Percentiles rank a stretch among this genome's conserved stretches.
phyloP scores from a whole-genome alignment of 2,888 invertebrate genomes.

The Malthinus seriepunctatus region DNA sequence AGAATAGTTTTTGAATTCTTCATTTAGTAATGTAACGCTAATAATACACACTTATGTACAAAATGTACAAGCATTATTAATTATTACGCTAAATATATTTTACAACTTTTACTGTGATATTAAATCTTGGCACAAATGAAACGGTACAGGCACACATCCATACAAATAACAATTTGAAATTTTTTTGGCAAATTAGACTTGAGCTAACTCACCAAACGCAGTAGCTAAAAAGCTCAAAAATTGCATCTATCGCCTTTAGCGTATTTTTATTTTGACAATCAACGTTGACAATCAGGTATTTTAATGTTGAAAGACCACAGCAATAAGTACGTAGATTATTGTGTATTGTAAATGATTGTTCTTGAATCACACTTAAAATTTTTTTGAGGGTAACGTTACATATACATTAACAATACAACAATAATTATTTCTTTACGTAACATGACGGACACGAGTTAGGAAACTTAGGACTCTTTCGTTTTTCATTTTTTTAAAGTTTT shows the following conservation, averaged over 20 bases:
- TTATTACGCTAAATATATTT: conserved; percentile 51
- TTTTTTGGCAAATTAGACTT: conserved; percentile 17
- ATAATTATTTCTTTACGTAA: conserved; percentile 19
- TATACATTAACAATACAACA: conserved; percentile 47
- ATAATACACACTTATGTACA: conserved; percentile 48
- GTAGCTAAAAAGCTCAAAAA: conserved; percentile 19
- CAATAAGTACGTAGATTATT: conserved; percentile 34
- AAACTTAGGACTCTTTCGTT: conserved; percentile 24
- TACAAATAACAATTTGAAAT: conserved; percentile 30
- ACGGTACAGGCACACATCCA: conserved; percentile 46
- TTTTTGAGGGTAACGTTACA: conserved; percentile 52
- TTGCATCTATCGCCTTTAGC: conserved; percentile 23
- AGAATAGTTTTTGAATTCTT: conserved; percentile 11
- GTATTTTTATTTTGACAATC: conserved; percentile 20
- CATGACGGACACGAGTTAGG: conserved; percentile 18
- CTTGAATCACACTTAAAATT: conserved; percentile 44
- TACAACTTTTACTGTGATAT: conserved; percentile 43
- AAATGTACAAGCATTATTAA: conserved; percentile 50
- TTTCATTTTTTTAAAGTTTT: conserved; percentile 7
- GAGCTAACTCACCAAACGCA: conserved; percentile 15
- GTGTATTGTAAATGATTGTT: conserved; percentile 48
- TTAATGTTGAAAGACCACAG: conserved; percentile 41
- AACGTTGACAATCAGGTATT: conserved; percentile 32
- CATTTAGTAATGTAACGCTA: conserved; percentile 2
- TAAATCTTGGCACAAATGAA: conserved; percentile 52